Percentiles rank a stretch among this genome's conserved stretches.
Evolutionary conservation across 2,113 vertebrate genomes (phyloP).

Genomic region (Alethe castanea): DNA sequence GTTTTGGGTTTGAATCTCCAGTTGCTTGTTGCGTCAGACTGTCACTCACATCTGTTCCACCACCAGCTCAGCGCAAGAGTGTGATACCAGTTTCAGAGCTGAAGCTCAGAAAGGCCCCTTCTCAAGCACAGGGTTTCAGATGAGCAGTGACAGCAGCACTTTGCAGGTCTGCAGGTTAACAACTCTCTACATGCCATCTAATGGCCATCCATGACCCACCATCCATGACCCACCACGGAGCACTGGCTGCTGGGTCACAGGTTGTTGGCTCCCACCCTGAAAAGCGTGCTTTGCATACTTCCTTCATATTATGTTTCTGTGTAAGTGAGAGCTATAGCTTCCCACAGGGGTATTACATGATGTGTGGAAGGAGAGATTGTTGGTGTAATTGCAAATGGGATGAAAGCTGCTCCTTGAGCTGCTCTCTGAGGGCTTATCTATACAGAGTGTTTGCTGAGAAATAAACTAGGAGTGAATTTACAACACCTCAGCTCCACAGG

Average conservation of each 20-base stretch:
- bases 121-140: not conserved
- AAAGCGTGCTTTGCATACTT: not conserved
- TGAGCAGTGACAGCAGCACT: not conserved
- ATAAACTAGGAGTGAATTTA: not conserved
- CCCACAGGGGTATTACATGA: not conserved
- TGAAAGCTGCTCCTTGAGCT: not conserved
- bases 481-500: slow-evolving; percentile 24
- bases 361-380: not conserved
- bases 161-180: slow-evolving; percentile 16
- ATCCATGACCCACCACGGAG: not conserved
- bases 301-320: not conserved
- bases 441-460: not conserved
- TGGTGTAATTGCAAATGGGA: not conserved
- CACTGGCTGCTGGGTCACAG: not conserved
- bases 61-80: not conserved
- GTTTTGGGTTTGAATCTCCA: slow-evolving; percentile 26
- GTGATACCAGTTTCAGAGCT: not conserved
- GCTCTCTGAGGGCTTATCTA: not conserved
- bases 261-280: not conserved
- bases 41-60: not conserved
- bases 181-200: not conserved
- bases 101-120: not conserved
- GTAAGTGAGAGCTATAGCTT: not conserved
- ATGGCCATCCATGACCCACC: not conserved
- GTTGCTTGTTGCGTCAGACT: not conserved